Base-by-base conservation (phyloP, 2,888 invertebrate species). In the Pyrocoelia pectoralis region DNA sequence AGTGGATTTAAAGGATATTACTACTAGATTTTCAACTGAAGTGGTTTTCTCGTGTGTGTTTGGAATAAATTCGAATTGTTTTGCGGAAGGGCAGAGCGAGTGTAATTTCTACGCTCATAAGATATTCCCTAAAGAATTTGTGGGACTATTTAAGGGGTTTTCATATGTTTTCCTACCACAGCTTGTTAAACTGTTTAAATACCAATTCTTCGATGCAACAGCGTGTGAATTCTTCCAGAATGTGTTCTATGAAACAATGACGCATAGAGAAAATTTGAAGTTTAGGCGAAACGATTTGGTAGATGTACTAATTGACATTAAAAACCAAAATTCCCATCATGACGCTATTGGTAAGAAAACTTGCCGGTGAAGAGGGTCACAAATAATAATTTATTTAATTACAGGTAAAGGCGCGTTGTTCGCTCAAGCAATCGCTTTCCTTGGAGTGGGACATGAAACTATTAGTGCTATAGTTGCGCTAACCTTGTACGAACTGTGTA, bases 361-460 rank as follows among this genome's bases (percentile, higher is more conserved):
- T 24, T 24, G 41, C 17, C 8, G n/a, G 18, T 8, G 17, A 40
- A 40, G 4, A 9, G n/a, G 18, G 2, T n/a, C n/a, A 24, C n/a
- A n/a, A n/a, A n/a, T n/a, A n/a, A n/a, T n/a, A n/a, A n/a, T n/a
- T n/a, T n/a, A n/a, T n/a, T n/a, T n/a, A n/a, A 13, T 28, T 28
- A n/a, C 9, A 46, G 55, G 2, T 14, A n/a, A 19, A n/a, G 18
- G 41, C 14, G 4, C 14, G 10, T 1, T 55, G 4, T n/a, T 46
- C 6, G 43, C 55, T 1, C 83, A 84, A 61, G 78, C 82, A 0
- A 73, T 84, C 0, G 80, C 84, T 1, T 84, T 86, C 69, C 84
- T 84, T 66, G 64, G 82, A 1, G 86, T 85, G 18, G 85, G 85
- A 0, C 84, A 82, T 69, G 85, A 85, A 69, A 85, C 85, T 0